A percentile compares a stretch with the other conserved stretches of the same genome.
These are phyloP conservation scores for Linyphia triangularis DNA, from an alignment of 2,888 invertebrate species.

Conservation along the genomic window DNA sequence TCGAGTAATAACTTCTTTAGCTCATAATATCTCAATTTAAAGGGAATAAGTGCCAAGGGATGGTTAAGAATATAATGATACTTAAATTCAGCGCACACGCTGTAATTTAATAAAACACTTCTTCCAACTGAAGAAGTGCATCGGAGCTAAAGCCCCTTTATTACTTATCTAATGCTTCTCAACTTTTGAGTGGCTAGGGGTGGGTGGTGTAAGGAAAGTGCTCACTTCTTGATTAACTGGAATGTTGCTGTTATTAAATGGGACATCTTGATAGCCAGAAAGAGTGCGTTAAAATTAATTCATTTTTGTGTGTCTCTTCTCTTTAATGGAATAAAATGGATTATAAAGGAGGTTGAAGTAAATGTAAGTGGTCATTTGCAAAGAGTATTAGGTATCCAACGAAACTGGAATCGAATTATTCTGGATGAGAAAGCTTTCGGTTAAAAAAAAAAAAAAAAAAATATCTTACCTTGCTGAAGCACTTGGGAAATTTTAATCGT, in stretches of 20 bases:
- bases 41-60: slow-evolving; percentile 13
- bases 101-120: slow-evolving; percentile 43
- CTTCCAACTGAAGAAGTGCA: slow-evolving; percentile 25
- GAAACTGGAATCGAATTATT: too few species aligned
- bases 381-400: too few species aligned
- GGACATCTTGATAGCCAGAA: slow-evolving; percentile 11
- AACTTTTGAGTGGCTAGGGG: neutral
- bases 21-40: slow-evolving; percentile 29
- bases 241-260: slow-evolving; percentile 38
- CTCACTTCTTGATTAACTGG: slow-evolving; percentile 25
- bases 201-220: neutral
- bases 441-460: too few species aligned
- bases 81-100: slow-evolving; percentile 28
- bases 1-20: slow-evolving; percentile 30
- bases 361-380: too few species aligned
- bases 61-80: slow-evolving; percentile 25
- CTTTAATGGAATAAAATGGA: neutral
- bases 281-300: neutral
- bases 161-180: slow-evolving; percentile 37
- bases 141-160: slow-evolving; percentile 19
- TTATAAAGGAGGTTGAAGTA: neutral
- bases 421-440: too few species aligned
- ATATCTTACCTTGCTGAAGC: too few species aligned
- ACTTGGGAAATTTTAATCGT: too few species aligned
- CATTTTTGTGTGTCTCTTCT: neutral